Percentiles rank a stretch among this genome's conserved stretches.
Conservation (phyloP, 2,797 vertebrate genomes). For the Aotus griseimembra region DNA sequence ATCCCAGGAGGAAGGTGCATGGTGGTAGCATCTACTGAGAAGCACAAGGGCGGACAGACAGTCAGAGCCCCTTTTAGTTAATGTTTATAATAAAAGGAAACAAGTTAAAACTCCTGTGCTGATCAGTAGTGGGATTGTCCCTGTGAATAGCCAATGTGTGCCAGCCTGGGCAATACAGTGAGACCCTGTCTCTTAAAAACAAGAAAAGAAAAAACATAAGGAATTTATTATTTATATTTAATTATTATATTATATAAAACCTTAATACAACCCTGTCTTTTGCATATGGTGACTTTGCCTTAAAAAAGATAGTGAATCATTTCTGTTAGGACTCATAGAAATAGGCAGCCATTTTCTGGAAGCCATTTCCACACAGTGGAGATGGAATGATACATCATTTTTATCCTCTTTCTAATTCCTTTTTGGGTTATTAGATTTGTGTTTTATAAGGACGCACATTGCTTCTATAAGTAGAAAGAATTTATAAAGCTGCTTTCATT, state of each 20-base stretch:
- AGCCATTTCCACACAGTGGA: neutral
- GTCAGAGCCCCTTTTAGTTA: neutral
- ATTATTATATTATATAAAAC: neutral
- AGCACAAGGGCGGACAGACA: neutral
- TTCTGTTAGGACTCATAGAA: conserved; percentile 29
- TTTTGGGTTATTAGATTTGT: conserved; percentile 33
- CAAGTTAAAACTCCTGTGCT: neutral
- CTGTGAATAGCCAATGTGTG: neutral
- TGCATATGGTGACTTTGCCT: conserved; percentile 19
- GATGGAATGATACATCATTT: neutral
- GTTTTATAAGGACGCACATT: neutral
- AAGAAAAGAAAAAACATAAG: neutral
- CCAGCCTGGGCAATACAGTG: neutral
- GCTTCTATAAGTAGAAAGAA: neutral
- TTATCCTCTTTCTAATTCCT: neutral
- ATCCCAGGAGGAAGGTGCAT: neutral
- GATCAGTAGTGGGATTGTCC: neutral
- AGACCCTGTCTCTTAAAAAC: neutral
- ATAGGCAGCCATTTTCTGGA: neutral
- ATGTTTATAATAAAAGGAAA: neutral
- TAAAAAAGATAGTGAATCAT: conserved; percentile 12
- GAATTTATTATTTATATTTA: neutral
- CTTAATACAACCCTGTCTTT: neutral
- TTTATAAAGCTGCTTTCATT: conserved; percentile 1
- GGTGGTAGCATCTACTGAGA: neutral